phyloP scores from a whole-genome alignment of 2,888 invertebrate genomes.

The Eupithecia subumbrata region DNA sequence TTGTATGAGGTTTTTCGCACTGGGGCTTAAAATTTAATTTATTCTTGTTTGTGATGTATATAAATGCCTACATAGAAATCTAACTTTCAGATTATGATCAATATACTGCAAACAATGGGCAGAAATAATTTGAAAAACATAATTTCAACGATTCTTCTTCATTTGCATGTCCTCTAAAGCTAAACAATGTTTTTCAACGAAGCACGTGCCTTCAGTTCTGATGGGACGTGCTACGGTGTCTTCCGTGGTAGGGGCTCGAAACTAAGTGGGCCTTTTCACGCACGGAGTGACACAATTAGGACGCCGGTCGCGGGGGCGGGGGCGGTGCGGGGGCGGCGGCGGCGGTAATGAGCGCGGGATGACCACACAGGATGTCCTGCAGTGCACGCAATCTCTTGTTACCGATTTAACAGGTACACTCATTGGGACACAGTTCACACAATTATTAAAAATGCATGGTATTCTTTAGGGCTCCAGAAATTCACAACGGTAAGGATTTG shows the following conservation, averaged over 20 bases:
- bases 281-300: conserved; percentile 1
- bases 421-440: background rate
- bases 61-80: background rate
- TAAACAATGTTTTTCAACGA: background rate
- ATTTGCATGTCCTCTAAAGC: background rate
- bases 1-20: background rate
- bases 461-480: background rate
- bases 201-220: background rate
- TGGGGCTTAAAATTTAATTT: background rate
- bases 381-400: background rate
- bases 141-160: background rate
- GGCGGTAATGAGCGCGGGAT: background rate
- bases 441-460: background rate
- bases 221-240: too few species aligned
- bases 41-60: background rate
- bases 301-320: background rate
- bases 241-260: background rate
- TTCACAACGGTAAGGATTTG: background rate
- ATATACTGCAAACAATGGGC: too few species aligned
- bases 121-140: background rate
- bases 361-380: background rate
- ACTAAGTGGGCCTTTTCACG: background rate
- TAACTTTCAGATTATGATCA: background rate
- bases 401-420: background rate
- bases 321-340: too few species aligned